These are phyloP conservation scores for Helostoma temminkii DNA, from an alignment of 2,797 vertebrate genomes.

Conservation along the genomic window DNA sequence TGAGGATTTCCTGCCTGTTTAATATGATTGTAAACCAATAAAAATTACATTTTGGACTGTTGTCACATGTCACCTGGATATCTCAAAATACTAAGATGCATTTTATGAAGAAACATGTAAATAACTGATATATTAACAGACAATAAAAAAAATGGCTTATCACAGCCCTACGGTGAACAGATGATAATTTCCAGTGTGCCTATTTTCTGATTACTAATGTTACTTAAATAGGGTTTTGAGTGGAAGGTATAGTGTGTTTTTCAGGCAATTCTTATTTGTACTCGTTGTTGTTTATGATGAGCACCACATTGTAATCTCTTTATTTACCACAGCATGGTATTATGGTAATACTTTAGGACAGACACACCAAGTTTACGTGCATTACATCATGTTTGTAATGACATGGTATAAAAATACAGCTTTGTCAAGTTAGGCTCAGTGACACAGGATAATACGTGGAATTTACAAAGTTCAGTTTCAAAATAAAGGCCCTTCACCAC, in stretches of 20 bases:
- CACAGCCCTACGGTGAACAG: not conserved
- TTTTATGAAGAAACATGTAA: not conserved
- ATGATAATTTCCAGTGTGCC: not conserved
- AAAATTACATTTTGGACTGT: not conserved
- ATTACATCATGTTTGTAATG: conserved; percentile 54
- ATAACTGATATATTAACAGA: not conserved
- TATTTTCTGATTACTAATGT: not conserved
- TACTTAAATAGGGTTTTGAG: not conserved
- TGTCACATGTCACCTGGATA: not conserved
- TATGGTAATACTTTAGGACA: not conserved
- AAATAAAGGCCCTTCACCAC: conserved; percentile 7
- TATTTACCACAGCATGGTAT: not conserved
- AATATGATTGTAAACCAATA: too few relatives aligned
- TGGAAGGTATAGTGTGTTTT: not conserved
- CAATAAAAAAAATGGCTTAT: not conserved
- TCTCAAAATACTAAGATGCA: not conserved
- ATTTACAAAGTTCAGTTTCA: not conserved
- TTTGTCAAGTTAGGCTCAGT: conserved; percentile 20
- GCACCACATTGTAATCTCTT: not conserved
- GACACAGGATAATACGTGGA: conserved; percentile 23
- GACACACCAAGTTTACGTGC: conserved; percentile 10
- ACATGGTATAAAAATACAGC: conserved; percentile 19
- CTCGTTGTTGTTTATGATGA: not conserved
- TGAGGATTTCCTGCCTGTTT: too few relatives aligned
- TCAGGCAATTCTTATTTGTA: too few relatives aligned